phyloP scores from a whole-genome alignment of 2,888 invertebrate species.

The Temnothorax rugatulus region DNA sequence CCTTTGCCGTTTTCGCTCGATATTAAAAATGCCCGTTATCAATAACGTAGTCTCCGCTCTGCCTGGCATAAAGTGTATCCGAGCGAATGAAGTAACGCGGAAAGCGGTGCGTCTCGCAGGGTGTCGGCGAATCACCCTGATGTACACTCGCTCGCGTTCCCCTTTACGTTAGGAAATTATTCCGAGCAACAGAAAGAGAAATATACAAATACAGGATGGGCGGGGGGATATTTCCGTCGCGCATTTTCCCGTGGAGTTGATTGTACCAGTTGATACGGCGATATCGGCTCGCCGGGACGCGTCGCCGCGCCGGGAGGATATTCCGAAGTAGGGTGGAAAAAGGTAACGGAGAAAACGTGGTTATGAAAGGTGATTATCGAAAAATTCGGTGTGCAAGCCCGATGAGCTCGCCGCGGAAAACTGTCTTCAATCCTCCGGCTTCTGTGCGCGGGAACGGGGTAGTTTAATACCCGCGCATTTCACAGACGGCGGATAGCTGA shows the following conservation, averaged over 20 bases:
- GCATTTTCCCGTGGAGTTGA: constrained; percentile 57
- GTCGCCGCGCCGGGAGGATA: background rate
- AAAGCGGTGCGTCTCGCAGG: background rate
- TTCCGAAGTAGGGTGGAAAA: background rate
- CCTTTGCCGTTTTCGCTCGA: constrained; percentile 15
- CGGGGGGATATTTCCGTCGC: constrained; percentile 24
- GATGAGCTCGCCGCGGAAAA: constrained; percentile 17
- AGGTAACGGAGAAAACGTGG: constrained; percentile 59
- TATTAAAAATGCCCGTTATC: constrained; percentile 41
- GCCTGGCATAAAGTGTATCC: background rate
- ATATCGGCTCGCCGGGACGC: constrained; percentile 43
- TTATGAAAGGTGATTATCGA: constrained; percentile 62
- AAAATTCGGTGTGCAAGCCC: constrained; percentile 22
- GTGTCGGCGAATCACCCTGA: background rate
- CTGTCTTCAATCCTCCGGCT: constrained; percentile 12
- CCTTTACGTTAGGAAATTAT: background rate
- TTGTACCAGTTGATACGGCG: constrained; percentile 32
- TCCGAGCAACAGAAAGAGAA: constrained; percentile 40
- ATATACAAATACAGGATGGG: constrained; percentile 34
- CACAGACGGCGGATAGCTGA: constrained; percentile 45
- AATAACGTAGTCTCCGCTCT: constrained; percentile 14
- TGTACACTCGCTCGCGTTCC: background rate
- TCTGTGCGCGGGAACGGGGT: background rate
- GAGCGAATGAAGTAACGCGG: background rate
- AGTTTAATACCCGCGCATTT: constrained; percentile 45